Evolutionary conservation across 2,113 vertebrate species (phyloP), one percentile per base, ranked within the genome.

Genomic region (Piaya cayana): DNA sequence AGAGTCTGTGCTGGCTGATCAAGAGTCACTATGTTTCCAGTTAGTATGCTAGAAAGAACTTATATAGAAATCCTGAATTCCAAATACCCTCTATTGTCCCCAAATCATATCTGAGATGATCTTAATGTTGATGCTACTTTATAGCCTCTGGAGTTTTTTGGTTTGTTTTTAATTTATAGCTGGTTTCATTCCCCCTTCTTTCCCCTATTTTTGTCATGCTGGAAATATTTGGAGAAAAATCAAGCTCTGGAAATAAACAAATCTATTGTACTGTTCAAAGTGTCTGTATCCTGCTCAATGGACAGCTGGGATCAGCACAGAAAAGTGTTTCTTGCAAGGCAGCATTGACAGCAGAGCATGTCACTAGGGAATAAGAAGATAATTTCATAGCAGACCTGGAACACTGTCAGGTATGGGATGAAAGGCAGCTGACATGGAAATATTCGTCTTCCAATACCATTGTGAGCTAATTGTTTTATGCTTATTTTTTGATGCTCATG

Each of bases 181-280:
- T 85, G 50, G 79, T 92, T 60, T 77, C 88, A 72, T 22, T 94
- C 65, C 86, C 89, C 32, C 27, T 21, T 72, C 49, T 72, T 94
- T 78, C 62, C 30, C 4, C 9, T 92, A 4, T 79, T 92, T 95
- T 92, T 87, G 86, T 95, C 91, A 96, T 94, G 84, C 91, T 95
- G 59, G 72, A 96, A 95, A 60, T 95, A 96, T 95, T 97, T 97
- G 92, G 92, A 90, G 43, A 36, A 67, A 88, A 88, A 86, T 70
- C 93, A 93, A 77, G n/a, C 64, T 80, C 64, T 95, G 62, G 53
- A 90, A 93, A 80, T 82, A 65, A 50, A 49, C 67, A 93, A 67
- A 95, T 95, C 67, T 95, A 74, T 92, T 94, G 63, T 14, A 30
- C 9, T 42, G 78, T 80, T 90, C 50, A 27, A 59, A 95, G 78